These are phyloP conservation scores for Lottia gigantea DNA, from an alignment of 2,888 invertebrate species.

Conservation along the genomic window DNA sequence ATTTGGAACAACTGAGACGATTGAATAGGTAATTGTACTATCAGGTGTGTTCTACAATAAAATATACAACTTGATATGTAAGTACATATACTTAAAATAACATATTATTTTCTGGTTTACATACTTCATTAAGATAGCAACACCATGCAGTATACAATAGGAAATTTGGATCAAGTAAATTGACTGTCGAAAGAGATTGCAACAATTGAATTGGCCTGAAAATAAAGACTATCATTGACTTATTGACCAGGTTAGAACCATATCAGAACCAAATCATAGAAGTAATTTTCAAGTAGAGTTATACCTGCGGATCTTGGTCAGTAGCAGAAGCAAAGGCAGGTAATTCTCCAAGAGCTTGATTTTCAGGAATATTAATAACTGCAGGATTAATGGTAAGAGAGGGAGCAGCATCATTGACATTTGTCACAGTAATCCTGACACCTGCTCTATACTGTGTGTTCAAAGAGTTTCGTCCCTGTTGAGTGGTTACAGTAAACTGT, in stretches of 20 bases:
- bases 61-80: background rate
- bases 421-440: conserved; percentile 51
- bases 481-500: conserved; percentile 51
- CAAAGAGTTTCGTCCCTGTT: conserved; percentile 41
- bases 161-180: background rate
- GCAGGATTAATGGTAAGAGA: conserved; percentile 32
- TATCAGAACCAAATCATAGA: too few relatives aligned
- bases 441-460: conserved; percentile 34
- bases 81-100: conserved; percentile 2
- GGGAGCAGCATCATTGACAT: conserved; percentile 58
- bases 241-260: too few relatives aligned
- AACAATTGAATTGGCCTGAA: too few relatives aligned
- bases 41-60: conserved; percentile 27
- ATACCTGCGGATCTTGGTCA: conserved; percentile 42
- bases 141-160: background rate
- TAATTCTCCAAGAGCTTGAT: conserved; percentile 33
- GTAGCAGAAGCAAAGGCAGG: conserved; percentile 38
- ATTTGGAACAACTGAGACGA: conserved; percentile 36
- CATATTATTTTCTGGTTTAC: background rate
- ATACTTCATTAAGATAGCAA: background rate
- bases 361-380: conserved; percentile 37
- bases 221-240: too few relatives aligned
- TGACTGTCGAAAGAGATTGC: too few relatives aligned
- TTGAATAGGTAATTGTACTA: conserved; percentile 38
- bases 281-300: background rate